These are phyloP conservation scores for Drosophila glabriapex DNA, from an alignment of 2,888 invertebrate species.

Conservation along the genomic window DNA sequence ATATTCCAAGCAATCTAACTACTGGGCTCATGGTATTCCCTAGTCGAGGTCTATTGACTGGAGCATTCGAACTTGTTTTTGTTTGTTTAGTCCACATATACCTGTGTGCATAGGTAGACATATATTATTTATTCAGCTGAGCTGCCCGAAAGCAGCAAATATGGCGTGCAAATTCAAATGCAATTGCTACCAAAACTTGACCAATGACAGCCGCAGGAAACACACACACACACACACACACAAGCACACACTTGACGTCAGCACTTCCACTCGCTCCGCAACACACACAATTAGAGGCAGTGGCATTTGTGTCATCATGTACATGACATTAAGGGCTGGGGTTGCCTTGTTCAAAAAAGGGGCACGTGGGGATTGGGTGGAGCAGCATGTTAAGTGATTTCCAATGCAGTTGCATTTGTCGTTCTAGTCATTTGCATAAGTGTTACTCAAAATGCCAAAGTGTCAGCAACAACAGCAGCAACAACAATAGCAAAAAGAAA, in stretches of 20 bases:
- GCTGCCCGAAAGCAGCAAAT: slow-evolving; percentile 41
- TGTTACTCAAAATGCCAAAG: slow-evolving; percentile 55
- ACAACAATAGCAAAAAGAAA: neutral
- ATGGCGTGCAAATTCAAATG: slow-evolving; percentile 63
- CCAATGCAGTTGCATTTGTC: slow-evolving; percentile 74
- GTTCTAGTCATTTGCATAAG: slow-evolving; percentile 64
- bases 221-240: slow-evolving; percentile 10
- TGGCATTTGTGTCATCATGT: slow-evolving; percentile 30
- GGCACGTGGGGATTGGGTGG: neutral
- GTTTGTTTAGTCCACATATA: neutral
- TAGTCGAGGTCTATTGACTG: neutral
- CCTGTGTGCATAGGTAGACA: neutral
- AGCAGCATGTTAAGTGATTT: slow-evolving; percentile 66
- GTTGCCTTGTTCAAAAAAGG: slow-evolving; percentile 7
- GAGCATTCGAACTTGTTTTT: neutral
- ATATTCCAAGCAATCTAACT: neutral
- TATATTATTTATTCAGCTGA: slow-evolving; percentile 31
- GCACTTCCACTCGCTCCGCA: slow-evolving; percentile 25
- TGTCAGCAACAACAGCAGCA: slow-evolving; percentile 36
- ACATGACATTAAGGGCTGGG: slow-evolving; percentile 47
- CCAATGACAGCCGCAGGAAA: slow-evolving; percentile 42
- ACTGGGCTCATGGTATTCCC: neutral
- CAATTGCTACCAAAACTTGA: slow-evolving; percentile 50
- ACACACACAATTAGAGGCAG: slow-evolving; percentile 10
- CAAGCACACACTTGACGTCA: slow-evolving; percentile 40